Evolutionary conservation across 2,888 invertebrate species (phyloP), one percentile per base, ranked within the genome.

Genomic region (Drosophila ezoana): DNA sequence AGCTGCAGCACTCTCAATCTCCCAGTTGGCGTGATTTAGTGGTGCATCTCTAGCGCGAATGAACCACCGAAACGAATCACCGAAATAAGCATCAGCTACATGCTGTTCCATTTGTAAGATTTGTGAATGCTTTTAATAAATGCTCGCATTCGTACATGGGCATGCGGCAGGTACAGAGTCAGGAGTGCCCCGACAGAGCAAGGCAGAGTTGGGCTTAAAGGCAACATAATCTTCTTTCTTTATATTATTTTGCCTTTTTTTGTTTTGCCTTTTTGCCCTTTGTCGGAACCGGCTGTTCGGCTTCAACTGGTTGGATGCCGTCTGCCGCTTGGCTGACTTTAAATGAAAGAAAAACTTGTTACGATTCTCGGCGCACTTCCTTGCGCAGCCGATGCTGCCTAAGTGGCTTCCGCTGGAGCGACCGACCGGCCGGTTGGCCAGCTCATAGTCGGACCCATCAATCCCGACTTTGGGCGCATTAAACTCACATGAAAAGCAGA

Each of bases 301-400:
- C n/a, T 14, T 54, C 18, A 53, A 59, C 59, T 52, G 60, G 57
- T 61, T 16, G 73, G 53, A 52, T 65, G 77, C 62, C 20, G 44
- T 49, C 59, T 78, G 75, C 54, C 78, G 85, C 74, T 67, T 85
- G 72, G 76, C 49, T 81, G 89, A 64, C 69, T 73, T 79, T 79
- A 82, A 87, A 87, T 79, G 85, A 89, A 84, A 86, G 87, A 72
- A 85, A 87, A 85, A 89, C 87, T 77, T 86, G 88, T 82, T 84
- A 72, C 80, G 74, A 72, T 73, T 82, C 77, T 70, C 68, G 67
- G 83, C 28, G 72, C 73, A 80, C 83, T 89, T 89, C 87, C 88
- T 84, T 68, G 61, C 40, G 28, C 18, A 38, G 66, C 47, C 52
- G 52, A 38, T 69, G 76, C 48, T 23, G 65, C 72, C 64, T 51